Percentiles rank a stretch among this genome's conserved stretches.
Conservation (phyloP, 2,113 vertebrate genomes). For the Connochaetes taurinus region DNA sequence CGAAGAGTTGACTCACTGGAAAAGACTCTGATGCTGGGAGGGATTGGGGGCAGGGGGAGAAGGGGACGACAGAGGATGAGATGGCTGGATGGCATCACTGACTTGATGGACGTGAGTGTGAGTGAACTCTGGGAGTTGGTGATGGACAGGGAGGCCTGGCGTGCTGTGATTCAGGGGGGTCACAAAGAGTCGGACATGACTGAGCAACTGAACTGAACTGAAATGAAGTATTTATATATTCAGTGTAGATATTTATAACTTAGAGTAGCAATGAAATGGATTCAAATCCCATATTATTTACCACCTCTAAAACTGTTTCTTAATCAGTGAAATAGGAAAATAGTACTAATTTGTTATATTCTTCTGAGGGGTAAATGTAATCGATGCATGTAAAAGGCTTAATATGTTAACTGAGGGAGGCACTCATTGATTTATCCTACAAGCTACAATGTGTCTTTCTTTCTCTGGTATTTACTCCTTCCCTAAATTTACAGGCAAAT, state of each 20-base stretch:
- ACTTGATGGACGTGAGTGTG: no score
- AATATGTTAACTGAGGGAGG: background rate
- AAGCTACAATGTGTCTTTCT: background rate
- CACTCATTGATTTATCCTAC: background rate
- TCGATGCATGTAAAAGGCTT: background rate
- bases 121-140: no score
- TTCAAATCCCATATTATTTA: background rate
- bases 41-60: no score
- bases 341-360: background rate
- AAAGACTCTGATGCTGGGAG: no score
- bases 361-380: background rate
- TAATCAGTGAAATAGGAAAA: background rate
- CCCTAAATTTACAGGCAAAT: background rate
- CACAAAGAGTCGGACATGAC: no score
- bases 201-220: no score
- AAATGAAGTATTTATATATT: background rate
- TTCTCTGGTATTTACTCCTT: background rate
- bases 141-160: no score
- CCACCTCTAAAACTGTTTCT: background rate
- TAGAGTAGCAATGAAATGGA: background rate
- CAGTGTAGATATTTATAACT: background rate
- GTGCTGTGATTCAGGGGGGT: no score
- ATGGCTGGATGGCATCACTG: no score
- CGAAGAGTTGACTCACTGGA: no score
- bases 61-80: no score